phyloP scores from a whole-genome alignment of 2,113 vertebrate genomes.

The Vidua chalybeata region DNA sequence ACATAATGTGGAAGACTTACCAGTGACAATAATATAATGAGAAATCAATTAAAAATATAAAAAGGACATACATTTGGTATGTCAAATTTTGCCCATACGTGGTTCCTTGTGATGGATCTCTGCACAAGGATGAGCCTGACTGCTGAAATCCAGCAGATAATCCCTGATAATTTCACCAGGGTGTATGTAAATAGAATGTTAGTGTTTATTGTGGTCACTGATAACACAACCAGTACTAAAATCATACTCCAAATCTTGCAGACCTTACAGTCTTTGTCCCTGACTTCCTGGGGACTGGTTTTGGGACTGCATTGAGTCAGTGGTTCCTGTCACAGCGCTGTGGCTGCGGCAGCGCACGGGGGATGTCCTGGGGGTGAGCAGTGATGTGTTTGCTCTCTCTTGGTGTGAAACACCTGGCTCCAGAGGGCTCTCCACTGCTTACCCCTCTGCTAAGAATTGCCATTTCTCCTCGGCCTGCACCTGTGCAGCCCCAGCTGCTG shows the following conservation, averaged over 20 bases:
- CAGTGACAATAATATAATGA: neutral
- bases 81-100: neutral
- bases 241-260: neutral
- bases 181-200: neutral
- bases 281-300: neutral
- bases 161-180: neutral
- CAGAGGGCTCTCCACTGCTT: neutral
- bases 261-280: neutral
- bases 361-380: neutral
- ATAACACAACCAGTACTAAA: neutral
- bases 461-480: neutral
- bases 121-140: neutral
- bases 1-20: neutral
- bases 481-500: neutral
- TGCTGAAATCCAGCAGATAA: neutral
- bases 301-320: fast-evolving
- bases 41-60: neutral
- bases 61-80: neutral
- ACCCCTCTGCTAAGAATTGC: fast-evolving
- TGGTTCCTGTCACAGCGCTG: fast-evolving
- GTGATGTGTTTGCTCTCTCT: fast-evolving
- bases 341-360: fast-evolving
- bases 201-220: neutral
- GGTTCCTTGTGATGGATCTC: neutral
- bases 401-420: fast-evolving